Percentiles rank a stretch among this genome's conserved stretches.
Conservation (phyloP, 2,888 invertebrate species). For the Orgyia antiqua region DNA sequence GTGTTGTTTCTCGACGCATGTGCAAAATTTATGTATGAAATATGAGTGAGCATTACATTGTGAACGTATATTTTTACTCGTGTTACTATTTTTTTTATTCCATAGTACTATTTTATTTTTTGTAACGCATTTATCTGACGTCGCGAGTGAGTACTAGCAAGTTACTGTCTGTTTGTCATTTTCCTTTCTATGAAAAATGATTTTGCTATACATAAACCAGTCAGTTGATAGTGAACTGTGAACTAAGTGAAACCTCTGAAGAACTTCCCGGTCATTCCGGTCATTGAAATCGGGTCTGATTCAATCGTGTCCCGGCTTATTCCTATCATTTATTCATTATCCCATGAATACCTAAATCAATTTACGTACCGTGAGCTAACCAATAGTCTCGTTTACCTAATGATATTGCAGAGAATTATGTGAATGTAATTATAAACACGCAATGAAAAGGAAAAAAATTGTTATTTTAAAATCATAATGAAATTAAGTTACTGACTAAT, state of each 20-base stretch:
- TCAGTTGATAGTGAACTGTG: constrained; percentile 20
- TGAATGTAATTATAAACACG: too few relatives aligned
- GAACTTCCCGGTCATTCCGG: constrained; percentile 52
- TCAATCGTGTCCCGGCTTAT: constrained; percentile 50
- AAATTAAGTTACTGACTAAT: too few relatives aligned
- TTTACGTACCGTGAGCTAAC: constrained; percentile 49
- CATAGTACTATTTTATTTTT: constrained; percentile 18
- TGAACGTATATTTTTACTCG: constrained; percentile 33
- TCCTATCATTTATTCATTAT: constrained; percentile 64
- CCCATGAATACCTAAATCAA: constrained; percentile 67
- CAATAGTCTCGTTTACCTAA: constrained; percentile 44
- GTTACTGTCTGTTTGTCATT: constrained; percentile 20
- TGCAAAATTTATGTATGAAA: constrained; percentile 61
- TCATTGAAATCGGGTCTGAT: constrained; percentile 59
- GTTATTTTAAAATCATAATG: too few relatives aligned
- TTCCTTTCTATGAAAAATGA: constrained; percentile 10
- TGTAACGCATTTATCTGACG: constrained; percentile 20
- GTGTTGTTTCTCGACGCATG: constrained; percentile 58
- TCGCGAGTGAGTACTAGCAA: constrained; percentile 11
- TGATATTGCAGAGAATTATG: constrained; percentile 49
- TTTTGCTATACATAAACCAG: constrained; percentile 4
- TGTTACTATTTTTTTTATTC: constrained; percentile 33
- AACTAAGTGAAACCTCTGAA: constrained; percentile 25
- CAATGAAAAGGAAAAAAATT: too few relatives aligned
- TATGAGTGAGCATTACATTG: constrained; percentile 43